Evolutionary conservation across 2,797 vertebrate species (phyloP).

Genomic region (Glossophaga mutica): DNA sequence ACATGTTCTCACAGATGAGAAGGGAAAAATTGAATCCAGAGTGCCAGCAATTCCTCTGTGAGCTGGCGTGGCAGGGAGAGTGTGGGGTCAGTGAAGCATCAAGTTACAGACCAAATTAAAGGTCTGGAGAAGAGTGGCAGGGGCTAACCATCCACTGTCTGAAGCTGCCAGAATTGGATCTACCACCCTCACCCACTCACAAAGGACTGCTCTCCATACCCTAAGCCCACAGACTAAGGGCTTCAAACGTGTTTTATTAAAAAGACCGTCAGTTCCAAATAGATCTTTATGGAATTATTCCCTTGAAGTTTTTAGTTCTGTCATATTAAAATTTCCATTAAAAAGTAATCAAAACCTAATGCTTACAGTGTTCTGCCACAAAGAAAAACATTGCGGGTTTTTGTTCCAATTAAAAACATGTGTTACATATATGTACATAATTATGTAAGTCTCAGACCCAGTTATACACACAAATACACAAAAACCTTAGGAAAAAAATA

Average conservation of each 20-base stretch:
- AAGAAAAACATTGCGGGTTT: constrained; percentile 68
- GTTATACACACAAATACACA: constrained; percentile 17
- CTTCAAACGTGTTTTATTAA: constrained; percentile 28
- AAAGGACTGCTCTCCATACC: neutral
- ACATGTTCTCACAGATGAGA: constrained; percentile 58
- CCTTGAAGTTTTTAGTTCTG: constrained; percentile 64
- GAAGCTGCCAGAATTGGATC: constrained; percentile 40
- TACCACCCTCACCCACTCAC: constrained; percentile 5
- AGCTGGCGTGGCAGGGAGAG: constrained; percentile 41
- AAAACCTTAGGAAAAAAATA: constrained; percentile 68
- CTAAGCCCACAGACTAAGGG: neutral
- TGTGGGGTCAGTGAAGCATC: constrained; percentile 66
- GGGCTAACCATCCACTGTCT: constrained; percentile 55
- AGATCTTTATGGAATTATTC: constrained; percentile 58
- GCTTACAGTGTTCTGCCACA: constrained; percentile 62
- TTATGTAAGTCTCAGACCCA: constrained; percentile 50
- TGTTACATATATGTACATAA: constrained; percentile 56
- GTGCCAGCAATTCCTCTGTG: constrained; percentile 64
- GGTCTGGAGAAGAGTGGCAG: constrained; percentile 53
- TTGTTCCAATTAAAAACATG: constrained; percentile 68
- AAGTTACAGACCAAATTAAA: constrained; percentile 73
- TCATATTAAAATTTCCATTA: constrained; percentile 74
- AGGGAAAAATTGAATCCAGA: constrained; percentile 30
- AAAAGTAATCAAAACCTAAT: constrained; percentile 75
- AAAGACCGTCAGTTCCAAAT: constrained; percentile 42